These are phyloP conservation scores for Molossus molossus DNA, from an alignment of 2,797 vertebrate genomes.

Conservation along the genomic window DNA sequence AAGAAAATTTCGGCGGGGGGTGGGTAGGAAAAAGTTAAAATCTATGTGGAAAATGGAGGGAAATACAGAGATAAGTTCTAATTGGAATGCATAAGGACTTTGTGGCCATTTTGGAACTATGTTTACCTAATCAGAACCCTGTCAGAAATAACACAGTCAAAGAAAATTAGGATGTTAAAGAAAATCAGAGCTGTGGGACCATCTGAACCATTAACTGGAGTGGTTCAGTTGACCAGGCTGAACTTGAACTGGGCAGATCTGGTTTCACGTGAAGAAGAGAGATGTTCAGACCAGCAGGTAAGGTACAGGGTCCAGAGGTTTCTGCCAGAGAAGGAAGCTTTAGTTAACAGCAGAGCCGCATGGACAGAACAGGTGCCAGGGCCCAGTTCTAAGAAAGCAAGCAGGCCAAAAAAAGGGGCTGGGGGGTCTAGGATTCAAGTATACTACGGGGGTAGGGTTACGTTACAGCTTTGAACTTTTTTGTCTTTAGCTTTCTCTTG, in stretches of 20 bases:
- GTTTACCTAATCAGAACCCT: background rate
- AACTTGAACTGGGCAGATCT: background rate
- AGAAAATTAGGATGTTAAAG: background rate
- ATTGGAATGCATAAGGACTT: background rate
- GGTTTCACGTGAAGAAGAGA: background rate
- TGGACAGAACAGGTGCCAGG: background rate
- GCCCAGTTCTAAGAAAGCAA: background rate
- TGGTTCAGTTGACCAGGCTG: background rate
- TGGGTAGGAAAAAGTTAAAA: background rate
- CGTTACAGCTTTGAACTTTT: background rate
- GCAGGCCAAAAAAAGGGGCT: background rate
- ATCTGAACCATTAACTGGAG: background rate
- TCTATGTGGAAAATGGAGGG: background rate
- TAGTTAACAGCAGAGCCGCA: background rate
- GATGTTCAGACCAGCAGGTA: background rate
- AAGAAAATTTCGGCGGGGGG: constrained; percentile 10
- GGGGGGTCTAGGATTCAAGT: background rate
- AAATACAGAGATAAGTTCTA: background rate
- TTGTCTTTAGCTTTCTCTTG: background rate
- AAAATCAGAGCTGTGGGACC: background rate
- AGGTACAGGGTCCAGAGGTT: background rate
- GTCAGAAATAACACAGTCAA: background rate
- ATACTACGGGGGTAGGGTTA: background rate
- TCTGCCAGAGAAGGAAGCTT: background rate
- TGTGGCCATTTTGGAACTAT: background rate